Evolutionary conservation across 2,888 invertebrate genomes (phyloP).

Genomic region (Lepidochrysops patricia): DNA sequence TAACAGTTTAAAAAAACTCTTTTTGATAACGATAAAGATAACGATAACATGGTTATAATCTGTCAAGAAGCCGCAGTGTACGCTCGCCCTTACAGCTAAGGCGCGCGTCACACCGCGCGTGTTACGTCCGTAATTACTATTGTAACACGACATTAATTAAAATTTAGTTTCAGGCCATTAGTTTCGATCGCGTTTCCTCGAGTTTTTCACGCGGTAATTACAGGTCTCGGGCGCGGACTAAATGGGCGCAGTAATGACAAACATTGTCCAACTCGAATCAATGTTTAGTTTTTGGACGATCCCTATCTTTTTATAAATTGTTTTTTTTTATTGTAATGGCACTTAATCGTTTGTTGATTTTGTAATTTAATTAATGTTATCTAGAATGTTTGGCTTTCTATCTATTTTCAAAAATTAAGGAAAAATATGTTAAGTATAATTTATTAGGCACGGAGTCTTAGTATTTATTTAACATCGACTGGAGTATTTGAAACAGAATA

Average conservation of each 20-base stretch:
- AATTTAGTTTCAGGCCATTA: constrained; percentile 75
- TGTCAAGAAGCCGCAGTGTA: background rate
- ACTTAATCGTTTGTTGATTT: background rate
- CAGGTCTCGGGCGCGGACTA: constrained; percentile 62
- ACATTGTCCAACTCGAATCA: constrained; percentile 72
- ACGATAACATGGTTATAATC: no score
- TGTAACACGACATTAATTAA: constrained; percentile 75
- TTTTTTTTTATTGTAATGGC: background rate
- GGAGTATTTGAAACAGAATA: no score
- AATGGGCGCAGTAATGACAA: constrained; percentile 70
- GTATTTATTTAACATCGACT: no score
- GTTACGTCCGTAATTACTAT: constrained; percentile 72
- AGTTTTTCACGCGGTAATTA: constrained; percentile 66
- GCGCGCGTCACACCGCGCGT: constrained; percentile 48
- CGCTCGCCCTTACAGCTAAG: constrained; percentile 20
- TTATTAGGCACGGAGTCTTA: no score
- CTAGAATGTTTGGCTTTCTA: background rate
- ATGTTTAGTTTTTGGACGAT: constrained; percentile 27
- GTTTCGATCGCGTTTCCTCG: constrained; percentile 70
- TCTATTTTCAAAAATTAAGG: no score
- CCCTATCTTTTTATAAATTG: background rate
- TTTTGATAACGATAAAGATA: no score
- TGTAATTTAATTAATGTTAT: background rate
- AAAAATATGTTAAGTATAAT: no score
- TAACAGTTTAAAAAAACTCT: no score